A percentile compares a stretch with the other conserved stretches of the same genome.
Evolutionary conservation across 2,888 invertebrate genomes (phyloP).

Genomic region (Heliconius ethilla): DNA sequence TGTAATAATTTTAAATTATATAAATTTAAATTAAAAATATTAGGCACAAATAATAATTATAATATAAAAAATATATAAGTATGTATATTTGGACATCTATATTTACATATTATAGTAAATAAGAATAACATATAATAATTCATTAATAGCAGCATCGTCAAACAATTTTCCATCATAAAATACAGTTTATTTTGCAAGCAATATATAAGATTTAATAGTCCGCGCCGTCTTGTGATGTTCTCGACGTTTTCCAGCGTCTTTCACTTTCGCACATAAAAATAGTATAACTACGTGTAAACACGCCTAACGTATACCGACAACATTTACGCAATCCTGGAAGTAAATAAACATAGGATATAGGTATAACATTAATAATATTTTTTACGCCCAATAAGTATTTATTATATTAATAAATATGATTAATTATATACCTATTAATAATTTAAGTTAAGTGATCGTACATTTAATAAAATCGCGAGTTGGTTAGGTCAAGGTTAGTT

Average conservation of each 20-base stretch:
- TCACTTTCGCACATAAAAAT: slow-evolving; percentile 41
- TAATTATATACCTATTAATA: too few relatives aligned
- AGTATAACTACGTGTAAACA: slow-evolving; percentile 35
- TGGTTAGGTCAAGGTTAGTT: too few relatives aligned
- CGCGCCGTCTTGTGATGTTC: slow-evolving; percentile 32
- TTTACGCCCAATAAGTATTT: neutral
- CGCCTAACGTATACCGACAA: slow-evolving; percentile 19
- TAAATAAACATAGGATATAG: neutral
- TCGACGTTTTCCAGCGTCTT: slow-evolving; percentile 35
- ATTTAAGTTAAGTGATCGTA: too few relatives aligned
- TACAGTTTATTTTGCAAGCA: slow-evolving; percentile 33
- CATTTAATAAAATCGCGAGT: too few relatives aligned
- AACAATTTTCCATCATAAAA: slow-evolving; percentile 29
- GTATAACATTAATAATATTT: neutral
- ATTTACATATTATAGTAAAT: neutral
- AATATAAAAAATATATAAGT: too few relatives aligned
- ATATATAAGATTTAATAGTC: slow-evolving; percentile 35
- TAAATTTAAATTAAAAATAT: neutral
- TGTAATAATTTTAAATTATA: neutral
- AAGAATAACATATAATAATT: neutral
- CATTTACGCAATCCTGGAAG: slow-evolving; percentile 2
- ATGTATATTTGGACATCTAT: neutral
- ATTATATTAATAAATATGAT: too few relatives aligned
- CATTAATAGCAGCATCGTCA: neutral
- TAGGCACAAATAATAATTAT: too few relatives aligned